phyloP scores from a whole-genome alignment of 2,888 invertebrate species.

The Tillus elongatus region DNA sequence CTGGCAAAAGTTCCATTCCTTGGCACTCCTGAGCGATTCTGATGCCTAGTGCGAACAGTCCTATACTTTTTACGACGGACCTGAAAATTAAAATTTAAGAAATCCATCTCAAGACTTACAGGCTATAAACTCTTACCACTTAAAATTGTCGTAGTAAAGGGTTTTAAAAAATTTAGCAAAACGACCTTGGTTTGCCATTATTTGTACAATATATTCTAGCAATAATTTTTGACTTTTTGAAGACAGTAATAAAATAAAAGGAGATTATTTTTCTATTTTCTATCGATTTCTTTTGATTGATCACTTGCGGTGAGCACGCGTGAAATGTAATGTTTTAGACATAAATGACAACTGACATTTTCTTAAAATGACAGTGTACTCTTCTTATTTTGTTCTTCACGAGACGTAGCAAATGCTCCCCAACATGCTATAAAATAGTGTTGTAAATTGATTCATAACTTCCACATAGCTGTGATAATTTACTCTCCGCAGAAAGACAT shows the following conservation, averaged over 20 bases:
- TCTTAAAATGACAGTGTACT: no score
- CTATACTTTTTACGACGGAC: constrained; percentile 72
- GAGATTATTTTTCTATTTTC: constrained; percentile 36
- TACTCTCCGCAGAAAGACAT: no score
- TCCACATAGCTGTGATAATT: no score
- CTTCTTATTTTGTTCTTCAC: no score
- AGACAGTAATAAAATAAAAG: constrained; percentile 5
- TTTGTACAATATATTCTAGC: constrained; percentile 6
- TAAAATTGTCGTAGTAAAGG: constrained; percentile 66
- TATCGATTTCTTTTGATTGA: no score
- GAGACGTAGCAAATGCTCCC: no score
- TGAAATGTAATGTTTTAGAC: no score
- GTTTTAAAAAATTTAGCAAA: constrained; percentile 51
- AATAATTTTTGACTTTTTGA: constrained; percentile 5
- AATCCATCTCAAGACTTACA: constrained; percentile 41
- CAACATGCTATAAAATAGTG: no score
- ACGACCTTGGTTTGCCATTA: constrained; percentile 53
- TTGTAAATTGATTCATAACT: no score
- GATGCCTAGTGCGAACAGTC: constrained; percentile 68
- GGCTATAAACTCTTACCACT: constrained; percentile 52
- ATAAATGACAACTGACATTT: no score
- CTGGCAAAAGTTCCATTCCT: constrained; percentile 65
- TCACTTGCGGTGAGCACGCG: no score
- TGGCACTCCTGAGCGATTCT: constrained; percentile 69
- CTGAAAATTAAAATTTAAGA: constrained; percentile 41